Percentiles rank a stretch among this genome's conserved stretches.
Conservation (phyloP, 1,140 invertebrate species). For the Tenebrio molitor region DNA sequence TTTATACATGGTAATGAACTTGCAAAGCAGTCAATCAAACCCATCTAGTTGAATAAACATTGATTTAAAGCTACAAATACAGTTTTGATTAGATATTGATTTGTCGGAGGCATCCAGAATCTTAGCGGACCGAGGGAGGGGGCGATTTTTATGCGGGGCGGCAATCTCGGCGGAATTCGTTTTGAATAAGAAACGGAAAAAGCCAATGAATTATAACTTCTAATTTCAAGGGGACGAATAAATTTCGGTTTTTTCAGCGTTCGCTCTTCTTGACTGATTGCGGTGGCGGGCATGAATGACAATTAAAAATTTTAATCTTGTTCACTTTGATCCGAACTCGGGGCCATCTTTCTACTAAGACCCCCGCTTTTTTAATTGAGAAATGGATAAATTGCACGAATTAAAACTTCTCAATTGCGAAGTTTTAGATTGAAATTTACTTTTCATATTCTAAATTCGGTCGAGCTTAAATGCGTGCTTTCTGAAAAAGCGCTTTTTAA, state of each 20-base stretch:
- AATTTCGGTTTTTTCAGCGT: slow-evolving; percentile 36
- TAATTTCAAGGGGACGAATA: slow-evolving; percentile 42
- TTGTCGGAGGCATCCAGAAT: slow-evolving; percentile 41
- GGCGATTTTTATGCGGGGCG: slow-evolving; percentile 38
- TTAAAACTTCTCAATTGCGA: slow-evolving; percentile 35
- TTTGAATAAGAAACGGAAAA: slow-evolving; percentile 48
- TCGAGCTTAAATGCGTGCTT: background rate
- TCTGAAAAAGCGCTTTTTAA: background rate
- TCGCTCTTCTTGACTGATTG: slow-evolving; percentile 40
- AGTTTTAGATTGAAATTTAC: slow-evolving; percentile 22
- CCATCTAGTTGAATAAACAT: slow-evolving; percentile 51
- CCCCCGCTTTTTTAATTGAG: slow-evolving; percentile 35
- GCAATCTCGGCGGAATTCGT: slow-evolving; percentile 38
- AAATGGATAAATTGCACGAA: slow-evolving; percentile 44
- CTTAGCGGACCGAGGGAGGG: slow-evolving; percentile 6
- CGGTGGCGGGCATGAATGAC: slow-evolving; percentile 45
- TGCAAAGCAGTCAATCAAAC: slow-evolving; percentile 48
- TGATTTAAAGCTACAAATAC: slow-evolving; percentile 50
- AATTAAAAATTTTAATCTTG: slow-evolving; percentile 51
- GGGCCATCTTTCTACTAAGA: slow-evolving; percentile 1
- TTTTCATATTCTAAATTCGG: slow-evolving; percentile 11
- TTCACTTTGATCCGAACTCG: slow-evolving; percentile 26
- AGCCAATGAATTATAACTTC: slow-evolving; percentile 50
- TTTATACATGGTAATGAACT: slow-evolving; percentile 52
- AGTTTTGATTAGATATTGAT: slow-evolving; percentile 53